Percentiles rank a stretch among this genome's conserved stretches.
phyloP scores from a whole-genome alignment of 2,113 vertebrate genomes.

The Lasiurus cinereus region DNA sequence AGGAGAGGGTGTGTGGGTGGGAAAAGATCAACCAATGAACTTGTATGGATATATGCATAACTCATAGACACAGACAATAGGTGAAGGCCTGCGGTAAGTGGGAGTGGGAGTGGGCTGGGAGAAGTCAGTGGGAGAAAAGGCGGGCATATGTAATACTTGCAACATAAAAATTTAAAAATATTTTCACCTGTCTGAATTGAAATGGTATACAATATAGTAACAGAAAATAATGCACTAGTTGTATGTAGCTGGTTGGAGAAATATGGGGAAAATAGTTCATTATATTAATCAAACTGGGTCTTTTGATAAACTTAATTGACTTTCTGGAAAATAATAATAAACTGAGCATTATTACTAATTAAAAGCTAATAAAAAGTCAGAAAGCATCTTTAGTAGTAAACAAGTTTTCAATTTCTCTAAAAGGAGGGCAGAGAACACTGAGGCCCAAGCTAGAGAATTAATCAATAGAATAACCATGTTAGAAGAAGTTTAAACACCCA shows the following conservation, averaged over 20 bases:
- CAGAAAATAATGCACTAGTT: not conserved
- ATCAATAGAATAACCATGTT: not conserved
- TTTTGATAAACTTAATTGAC: not conserved
- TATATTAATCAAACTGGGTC: not conserved
- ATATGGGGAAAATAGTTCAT: not conserved
- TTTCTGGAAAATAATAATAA: slow-evolving; percentile 4
- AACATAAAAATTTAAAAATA: no score
- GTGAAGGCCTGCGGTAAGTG: no score
- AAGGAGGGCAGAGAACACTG: not conserved
- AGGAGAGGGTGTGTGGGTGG: no score
- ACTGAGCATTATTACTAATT: not conserved
- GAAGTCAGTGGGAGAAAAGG: no score
- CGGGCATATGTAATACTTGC: no score
- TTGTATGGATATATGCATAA: no score
- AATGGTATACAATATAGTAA: not conserved
- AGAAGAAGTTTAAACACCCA: not conserved
- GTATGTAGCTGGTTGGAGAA: not conserved
- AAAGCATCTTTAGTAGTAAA: not conserved
- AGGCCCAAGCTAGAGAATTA: not conserved
- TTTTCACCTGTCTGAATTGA: not conserved
- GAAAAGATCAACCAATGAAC: no score
- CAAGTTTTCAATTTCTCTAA: not conserved
- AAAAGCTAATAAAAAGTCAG: not conserved
- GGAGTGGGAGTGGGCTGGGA: no score
- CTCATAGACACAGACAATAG: no score